These are phyloP conservation scores for Hemicrepidius hirtus DNA, from an alignment of 2,888 invertebrate species.

Conservation along the genomic window DNA sequence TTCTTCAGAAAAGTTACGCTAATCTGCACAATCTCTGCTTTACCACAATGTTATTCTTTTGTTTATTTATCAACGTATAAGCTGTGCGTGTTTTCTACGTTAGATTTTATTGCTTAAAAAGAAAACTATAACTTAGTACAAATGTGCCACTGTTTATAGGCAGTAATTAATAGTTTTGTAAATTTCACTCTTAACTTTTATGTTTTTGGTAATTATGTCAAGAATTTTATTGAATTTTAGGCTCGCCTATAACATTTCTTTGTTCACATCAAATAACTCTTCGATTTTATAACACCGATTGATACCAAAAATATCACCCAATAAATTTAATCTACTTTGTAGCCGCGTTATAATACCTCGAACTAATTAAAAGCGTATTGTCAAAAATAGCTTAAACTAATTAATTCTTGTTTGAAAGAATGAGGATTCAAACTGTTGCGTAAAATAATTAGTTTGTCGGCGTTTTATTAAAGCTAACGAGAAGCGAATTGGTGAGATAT, in stretches of 20 bases:
- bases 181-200: not conserved
- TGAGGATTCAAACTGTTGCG: conserved; percentile 23
- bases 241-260: not conserved
- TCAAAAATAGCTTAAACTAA: conserved; percentile 15
- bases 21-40: too few species aligned
- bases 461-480: conserved; percentile 33
- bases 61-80: too few species aligned
- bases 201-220: not conserved
- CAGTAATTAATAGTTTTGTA: too few species aligned
- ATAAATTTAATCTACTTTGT: conserved; percentile 25
- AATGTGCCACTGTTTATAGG: too few species aligned
- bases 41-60: too few species aligned
- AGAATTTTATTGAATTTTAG: not conserved
- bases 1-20: too few species aligned
- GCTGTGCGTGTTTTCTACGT: too few species aligned
- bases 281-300: not conserved
- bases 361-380: conserved; percentile 20
- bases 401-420: not conserved
- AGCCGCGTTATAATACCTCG: conserved; percentile 14
- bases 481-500: conserved; percentile 29
- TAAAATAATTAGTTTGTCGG: conserved; percentile 30
- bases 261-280: conserved; percentile 10
- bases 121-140: too few species aligned
- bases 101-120: too few species aligned
- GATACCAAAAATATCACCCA: conserved; percentile 5